phyloP scores from a whole-genome alignment of 1,140 invertebrate genomes.

The Charaxes varanes region DNA sequence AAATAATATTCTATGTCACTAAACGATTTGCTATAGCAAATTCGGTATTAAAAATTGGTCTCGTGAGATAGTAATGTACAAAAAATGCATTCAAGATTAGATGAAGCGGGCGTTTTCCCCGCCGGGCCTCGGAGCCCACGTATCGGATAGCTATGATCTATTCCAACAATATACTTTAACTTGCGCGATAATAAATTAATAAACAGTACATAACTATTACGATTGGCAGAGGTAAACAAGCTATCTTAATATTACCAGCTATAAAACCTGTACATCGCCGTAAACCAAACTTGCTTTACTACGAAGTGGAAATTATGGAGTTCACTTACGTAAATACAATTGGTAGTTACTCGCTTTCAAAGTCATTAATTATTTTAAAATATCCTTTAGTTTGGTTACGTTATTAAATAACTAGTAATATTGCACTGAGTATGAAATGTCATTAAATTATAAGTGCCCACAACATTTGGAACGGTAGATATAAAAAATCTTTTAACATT shows the following conservation, averaged over 20 bases:
- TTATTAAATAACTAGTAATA: conserved; percentile 79
- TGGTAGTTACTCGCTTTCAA: conserved; percentile 69
- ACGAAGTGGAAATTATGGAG: conserved; percentile 58
- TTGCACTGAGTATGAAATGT: conserved; percentile 77
- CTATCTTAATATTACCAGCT: conserved; percentile 73
- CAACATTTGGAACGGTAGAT: conserved; percentile 50
- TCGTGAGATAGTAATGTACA: conserved; percentile 61
- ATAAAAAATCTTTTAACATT: conserved; percentile 63
- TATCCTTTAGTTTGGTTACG: conserved; percentile 76
- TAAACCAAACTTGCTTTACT: conserved; percentile 71
- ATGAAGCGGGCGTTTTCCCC: conserved; percentile 37
- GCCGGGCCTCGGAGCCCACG: conserved; percentile 27
- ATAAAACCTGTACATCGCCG: conserved; percentile 72
- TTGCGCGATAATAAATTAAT: conserved; percentile 72
- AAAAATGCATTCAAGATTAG: conserved; percentile 64
- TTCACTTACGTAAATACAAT: conserved; percentile 74
- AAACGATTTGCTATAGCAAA: conserved; percentile 67
- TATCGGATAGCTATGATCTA: conserved; percentile 71
- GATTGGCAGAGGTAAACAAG: conserved; percentile 75
- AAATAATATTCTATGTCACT: conserved; percentile 69
- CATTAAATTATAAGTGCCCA: conserved; percentile 75
- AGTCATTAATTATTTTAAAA: conserved; percentile 72
- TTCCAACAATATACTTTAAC: conserved; percentile 62
- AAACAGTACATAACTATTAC: conserved; percentile 72
- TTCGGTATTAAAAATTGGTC: conserved; percentile 70